Evolutionary conservation across 64 coral and sea anemone genomes (phyloP).

Genomic region (Montipora sp.): DNA sequence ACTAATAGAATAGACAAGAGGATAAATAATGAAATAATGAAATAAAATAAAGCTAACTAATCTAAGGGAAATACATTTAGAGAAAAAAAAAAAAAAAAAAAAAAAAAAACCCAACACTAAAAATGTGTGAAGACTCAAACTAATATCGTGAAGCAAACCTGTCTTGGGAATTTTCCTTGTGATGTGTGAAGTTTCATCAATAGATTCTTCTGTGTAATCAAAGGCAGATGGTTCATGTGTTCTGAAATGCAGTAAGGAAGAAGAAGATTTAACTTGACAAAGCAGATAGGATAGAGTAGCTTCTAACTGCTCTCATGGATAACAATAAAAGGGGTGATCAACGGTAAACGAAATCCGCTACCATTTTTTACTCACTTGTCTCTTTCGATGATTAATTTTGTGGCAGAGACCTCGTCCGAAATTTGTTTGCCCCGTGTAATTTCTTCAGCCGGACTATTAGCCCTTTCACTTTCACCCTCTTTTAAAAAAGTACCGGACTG

Average conservation of each 20-base stretch:
- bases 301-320: no score
- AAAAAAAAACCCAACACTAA: no score
- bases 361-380: background rate
- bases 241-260: background rate
- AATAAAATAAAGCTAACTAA: no score
- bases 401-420: background rate
- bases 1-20: no score
- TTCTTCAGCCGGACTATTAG: background rate
- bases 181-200: constrained; percentile 46
- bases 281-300: no score
- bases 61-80: no score
- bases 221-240: constrained; percentile 60
- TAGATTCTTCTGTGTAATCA: constrained; percentile 63
- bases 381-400: background rate
- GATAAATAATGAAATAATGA: no score
- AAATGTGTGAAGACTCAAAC: background rate
- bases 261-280: no score
- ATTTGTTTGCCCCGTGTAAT: background rate
- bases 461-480: background rate
- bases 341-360: background rate
- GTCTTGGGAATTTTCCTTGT: constrained; percentile 63
- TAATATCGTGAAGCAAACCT: constrained; percentile 2
- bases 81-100: no score
- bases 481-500: background rate
- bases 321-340: no score